phyloP scores from a whole-genome alignment of 2,113 vertebrate genomes.

The Sebastes fasciatus region DNA sequence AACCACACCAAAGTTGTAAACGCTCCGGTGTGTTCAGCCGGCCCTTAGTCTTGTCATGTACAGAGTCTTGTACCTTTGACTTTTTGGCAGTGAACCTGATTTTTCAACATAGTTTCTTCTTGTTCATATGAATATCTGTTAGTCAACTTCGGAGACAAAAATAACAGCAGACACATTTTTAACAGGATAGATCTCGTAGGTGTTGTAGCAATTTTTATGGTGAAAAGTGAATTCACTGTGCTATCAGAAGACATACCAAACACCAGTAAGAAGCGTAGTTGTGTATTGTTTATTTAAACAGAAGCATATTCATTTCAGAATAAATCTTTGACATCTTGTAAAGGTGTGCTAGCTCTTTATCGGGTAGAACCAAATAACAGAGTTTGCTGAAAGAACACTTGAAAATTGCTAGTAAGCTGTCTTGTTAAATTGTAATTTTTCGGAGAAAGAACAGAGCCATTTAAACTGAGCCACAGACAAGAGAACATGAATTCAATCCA shows the following conservation, averaged over 20 bases:
- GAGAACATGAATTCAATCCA: conserved; percentile 19
- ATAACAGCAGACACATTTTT: not conserved
- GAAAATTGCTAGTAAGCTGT: not conserved
- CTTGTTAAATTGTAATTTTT: not conserved
- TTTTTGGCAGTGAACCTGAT: too few species aligned
- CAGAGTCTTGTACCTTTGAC: too few species aligned
- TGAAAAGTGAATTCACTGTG: not conserved
- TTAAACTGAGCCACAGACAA: not conserved
- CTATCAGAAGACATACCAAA: not conserved
- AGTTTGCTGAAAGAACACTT: not conserved
- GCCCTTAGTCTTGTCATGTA: too few species aligned
- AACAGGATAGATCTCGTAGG: not conserved
- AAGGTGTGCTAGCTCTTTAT: not conserved
- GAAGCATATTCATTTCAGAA: not conserved
- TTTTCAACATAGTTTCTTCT: not conserved
- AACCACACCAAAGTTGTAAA: too few species aligned
- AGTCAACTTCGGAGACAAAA: too few species aligned
- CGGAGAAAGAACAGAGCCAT: not conserved
- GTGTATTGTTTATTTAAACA: not conserved
- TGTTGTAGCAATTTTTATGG: too few species aligned
- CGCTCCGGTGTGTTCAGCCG: too few species aligned
- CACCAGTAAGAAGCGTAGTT: not conserved
- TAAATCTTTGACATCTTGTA: not conserved
- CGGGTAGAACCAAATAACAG: not conserved
- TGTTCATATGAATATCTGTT: not conserved